Evolutionary conservation across 1,140 invertebrate species (phyloP), one percentile per base, ranked within the genome.

Genomic region (Zaprionus davidi): DNA sequence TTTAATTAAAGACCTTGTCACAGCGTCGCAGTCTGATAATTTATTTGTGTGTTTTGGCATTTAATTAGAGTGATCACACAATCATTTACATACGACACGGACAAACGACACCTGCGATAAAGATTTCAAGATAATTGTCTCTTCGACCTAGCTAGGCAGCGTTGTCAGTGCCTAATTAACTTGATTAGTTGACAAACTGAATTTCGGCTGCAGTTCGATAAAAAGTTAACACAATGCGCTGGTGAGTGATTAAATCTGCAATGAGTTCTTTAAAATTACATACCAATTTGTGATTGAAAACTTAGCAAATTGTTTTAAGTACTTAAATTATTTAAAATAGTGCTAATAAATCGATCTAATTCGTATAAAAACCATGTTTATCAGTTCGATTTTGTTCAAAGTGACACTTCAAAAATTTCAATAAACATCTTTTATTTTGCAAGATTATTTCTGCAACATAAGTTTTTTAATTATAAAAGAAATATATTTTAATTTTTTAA

Each of bases 11-110:
- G 69, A 74, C 71, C 62, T 78, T 87, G 77, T 85, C 76, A 70
- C 79, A 57, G 68, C 73, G 68, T 70, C 69, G 65, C 84, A 66
- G 70, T 65, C 49, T 69, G 78, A 84, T 90, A 90, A 90, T 90
- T 90, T 79, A 71, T 69, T 81, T 87, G 81, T 87, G 67, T 74
- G 84, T 13, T 12, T 17, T 17, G 41, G 41, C 84, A 68, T 84
- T 84, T 84, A 90, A 87, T 87, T 87, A 87, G 88, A 84, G 74
- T 78, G 77, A 87, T 87, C 84, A 70, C 84, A 83, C 77, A 78
- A 51, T 65, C 81, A 86, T 83, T 86, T 86, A 85, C 83, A 86
- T 86, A 88, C 63, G 31, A 56, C n/a, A 57, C 34, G 31, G 64
- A 67, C 34, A 68, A 49, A 44, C 36, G 57, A 31, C 53, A 46